A percentile compares a stretch with the other conserved stretches of the same genome.
phyloP scores from a whole-genome alignment of 1,140 invertebrate species.

The Galleria mellonella region DNA sequence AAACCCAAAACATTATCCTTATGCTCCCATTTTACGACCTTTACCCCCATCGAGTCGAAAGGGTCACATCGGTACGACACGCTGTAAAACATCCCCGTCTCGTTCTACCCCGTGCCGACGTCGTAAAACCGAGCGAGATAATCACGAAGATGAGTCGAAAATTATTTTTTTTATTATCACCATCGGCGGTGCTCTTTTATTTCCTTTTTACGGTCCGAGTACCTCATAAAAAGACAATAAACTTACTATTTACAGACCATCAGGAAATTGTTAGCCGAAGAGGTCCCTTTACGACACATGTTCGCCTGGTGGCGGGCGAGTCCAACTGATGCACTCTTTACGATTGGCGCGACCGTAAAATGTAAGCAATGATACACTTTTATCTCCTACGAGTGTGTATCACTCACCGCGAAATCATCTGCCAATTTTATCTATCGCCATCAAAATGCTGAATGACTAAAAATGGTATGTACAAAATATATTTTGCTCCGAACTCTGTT shows the following conservation, averaged over 20 bases:
- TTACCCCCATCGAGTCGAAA: slow-evolving; percentile 68
- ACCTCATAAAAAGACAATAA: slow-evolving; percentile 75
- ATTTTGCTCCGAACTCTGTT: no score
- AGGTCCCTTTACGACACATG: slow-evolving; percentile 73
- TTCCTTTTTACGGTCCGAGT: slow-evolving; percentile 74
- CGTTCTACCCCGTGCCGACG: slow-evolving; percentile 28
- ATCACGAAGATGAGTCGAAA: slow-evolving; percentile 72
- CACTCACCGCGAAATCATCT: slow-evolving; percentile 13
- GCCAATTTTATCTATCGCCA: slow-evolving; percentile 6
- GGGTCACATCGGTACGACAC: slow-evolving; percentile 65
- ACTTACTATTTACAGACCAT: slow-evolving; percentile 75
- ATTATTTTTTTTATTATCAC: slow-evolving; percentile 75
- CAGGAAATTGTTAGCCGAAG: slow-evolving; percentile 74
- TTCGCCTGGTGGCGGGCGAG: slow-evolving; percentile 39
- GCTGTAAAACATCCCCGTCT: slow-evolving; percentile 51
- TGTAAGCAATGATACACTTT: slow-evolving; percentile 58
- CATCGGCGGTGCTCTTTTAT: slow-evolving; percentile 74
- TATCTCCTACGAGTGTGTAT: slow-evolving; percentile 37
- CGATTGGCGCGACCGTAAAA: slow-evolving; percentile 63
- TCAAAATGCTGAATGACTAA: background rate
- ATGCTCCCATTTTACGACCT: slow-evolving; percentile 73
- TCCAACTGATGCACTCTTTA: slow-evolving; percentile 62
- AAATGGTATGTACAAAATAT: background rate
- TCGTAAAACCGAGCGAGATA: slow-evolving; percentile 64
- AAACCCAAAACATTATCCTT: slow-evolving; percentile 73